Evolutionary conservation across 2,888 invertebrate genomes (phyloP).

Genomic region (Blomia tropicalis): DNA sequence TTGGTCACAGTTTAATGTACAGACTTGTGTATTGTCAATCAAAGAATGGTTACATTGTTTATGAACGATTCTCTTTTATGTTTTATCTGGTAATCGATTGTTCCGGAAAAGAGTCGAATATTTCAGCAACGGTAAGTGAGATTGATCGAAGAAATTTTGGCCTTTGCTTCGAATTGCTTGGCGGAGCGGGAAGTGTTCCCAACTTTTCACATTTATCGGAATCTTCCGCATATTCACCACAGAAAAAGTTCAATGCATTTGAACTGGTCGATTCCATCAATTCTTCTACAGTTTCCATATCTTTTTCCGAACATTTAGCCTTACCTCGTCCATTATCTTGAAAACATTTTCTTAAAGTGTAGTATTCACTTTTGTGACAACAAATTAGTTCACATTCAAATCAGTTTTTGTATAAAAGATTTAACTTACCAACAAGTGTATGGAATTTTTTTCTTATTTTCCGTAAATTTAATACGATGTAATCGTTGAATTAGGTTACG

Average conservation of each 20-base stretch:
- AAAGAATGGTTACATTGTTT: no score
- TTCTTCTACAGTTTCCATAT: conserved; percentile 20
- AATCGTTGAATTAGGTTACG: conserved; percentile 9
- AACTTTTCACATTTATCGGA: conserved; percentile 20
- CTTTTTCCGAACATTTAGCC: conserved; percentile 16
- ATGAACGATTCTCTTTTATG: no score
- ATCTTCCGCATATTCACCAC: conserved; percentile 22
- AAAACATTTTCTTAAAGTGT: conserved; percentile 12
- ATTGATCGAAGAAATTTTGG: conserved; percentile 15
- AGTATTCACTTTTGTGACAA: conserved; percentile 15
- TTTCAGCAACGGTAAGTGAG: conserved; percentile 17
- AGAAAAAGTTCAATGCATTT: conserved; percentile 21
- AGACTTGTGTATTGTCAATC: no score
- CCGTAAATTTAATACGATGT: not conserved
- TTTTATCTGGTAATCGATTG: not conserved
- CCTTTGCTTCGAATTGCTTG: not conserved
- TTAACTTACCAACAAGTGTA: conserved; percentile 20
- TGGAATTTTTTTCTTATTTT: conserved; percentile 19
- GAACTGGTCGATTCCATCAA: conserved; percentile 21
- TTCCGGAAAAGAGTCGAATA: conserved; percentile 19
- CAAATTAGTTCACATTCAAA: not conserved
- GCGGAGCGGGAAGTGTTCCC: not conserved
- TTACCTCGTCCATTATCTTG: conserved; percentile 7
- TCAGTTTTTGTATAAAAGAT: not conserved
- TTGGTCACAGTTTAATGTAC: no score